phyloP scores from a whole-genome alignment of 2,113 vertebrate species.

The Clarias magur region DNA sequence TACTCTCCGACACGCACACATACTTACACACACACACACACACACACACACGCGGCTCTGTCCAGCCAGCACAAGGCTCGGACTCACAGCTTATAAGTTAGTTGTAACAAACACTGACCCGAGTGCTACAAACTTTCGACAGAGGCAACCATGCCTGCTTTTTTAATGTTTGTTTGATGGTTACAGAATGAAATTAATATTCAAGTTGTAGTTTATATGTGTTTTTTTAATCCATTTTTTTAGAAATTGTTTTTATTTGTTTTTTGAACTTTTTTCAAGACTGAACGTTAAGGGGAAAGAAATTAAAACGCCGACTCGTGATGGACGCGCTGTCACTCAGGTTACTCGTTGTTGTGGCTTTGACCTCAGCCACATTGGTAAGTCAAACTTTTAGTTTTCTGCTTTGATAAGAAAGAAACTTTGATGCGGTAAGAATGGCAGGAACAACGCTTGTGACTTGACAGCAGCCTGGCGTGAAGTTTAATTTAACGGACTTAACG shows the following conservation, averaged over 20 bases:
- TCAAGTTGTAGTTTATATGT: neutral
- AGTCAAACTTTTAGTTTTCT: constrained; percentile 56
- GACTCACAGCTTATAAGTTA: neutral
- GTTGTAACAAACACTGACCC: constrained; percentile 53
- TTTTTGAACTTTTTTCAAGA: constrained; percentile 50
- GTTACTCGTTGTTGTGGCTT: constrained; percentile 68
- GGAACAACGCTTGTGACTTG: neutral
- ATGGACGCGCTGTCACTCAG: constrained; percentile 86
- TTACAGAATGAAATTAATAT: constrained; percentile 10
- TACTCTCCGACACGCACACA: neutral
- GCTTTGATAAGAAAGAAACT: neutral
- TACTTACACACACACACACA: no score
- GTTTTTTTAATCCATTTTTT: neutral
- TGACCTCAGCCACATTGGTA: constrained; percentile 85
- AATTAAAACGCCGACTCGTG: constrained; percentile 69
- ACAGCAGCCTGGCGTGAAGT: neutral
- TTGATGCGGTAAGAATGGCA: neutral
- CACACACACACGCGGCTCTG: constrained; percentile 64
- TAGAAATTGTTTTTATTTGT: neutral
- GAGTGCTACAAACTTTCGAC: constrained; percentile 62
- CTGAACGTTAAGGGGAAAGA: constrained; percentile 40
- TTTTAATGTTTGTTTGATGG: constrained; percentile 3
- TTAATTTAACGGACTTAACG: neutral
- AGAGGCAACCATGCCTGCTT: constrained; percentile 46
- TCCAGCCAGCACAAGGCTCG: constrained; percentile 62